Conservation (phyloP, 2,797 vertebrate genomes). For the Bradypus variegatus region DNA sequence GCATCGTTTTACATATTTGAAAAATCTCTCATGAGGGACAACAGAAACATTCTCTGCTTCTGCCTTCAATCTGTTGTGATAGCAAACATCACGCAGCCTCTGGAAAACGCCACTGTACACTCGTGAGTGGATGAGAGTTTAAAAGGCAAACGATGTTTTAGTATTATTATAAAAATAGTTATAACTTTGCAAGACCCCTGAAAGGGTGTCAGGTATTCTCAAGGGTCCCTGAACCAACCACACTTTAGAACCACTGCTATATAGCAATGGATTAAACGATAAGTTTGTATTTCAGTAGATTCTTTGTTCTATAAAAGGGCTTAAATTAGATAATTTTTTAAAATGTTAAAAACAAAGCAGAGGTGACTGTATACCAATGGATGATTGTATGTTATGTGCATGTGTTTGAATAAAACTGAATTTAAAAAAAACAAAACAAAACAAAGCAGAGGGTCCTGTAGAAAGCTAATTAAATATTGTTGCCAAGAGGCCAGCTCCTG, state of each 20-base stretch:
- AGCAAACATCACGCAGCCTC: not conserved
- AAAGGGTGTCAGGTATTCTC: not conserved
- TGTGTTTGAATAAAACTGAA: no score
- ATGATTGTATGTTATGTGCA: no score
- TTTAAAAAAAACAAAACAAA: no score
- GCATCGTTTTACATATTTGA: not conserved
- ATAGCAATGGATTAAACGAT: not conserved
- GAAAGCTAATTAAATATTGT: slow-evolving; percentile 35
- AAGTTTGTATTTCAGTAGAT: not conserved
- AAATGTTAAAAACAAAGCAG: slow-evolving; percentile 11
- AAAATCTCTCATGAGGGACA: not conserved
- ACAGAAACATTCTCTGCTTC: not conserved
- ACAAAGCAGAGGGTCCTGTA: not conserved
- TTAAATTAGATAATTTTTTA: not conserved
- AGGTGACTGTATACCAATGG: no score
- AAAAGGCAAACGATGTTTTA: not conserved
- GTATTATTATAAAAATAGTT: not conserved
- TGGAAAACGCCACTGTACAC: not conserved
- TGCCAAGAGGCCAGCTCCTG: slow-evolving; percentile 18
- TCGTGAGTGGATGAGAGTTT: not conserved
- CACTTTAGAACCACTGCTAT: not conserved
- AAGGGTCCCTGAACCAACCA: not conserved
- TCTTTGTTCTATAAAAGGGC: not conserved
- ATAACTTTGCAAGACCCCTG: not conserved
- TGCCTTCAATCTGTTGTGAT: not conserved